Percentiles rank a stretch among this genome's conserved stretches.
These are phyloP conservation scores for Phylloscopus collybita DNA, from an alignment of 2,797 vertebrate genomes.

Conservation along the genomic window DNA sequence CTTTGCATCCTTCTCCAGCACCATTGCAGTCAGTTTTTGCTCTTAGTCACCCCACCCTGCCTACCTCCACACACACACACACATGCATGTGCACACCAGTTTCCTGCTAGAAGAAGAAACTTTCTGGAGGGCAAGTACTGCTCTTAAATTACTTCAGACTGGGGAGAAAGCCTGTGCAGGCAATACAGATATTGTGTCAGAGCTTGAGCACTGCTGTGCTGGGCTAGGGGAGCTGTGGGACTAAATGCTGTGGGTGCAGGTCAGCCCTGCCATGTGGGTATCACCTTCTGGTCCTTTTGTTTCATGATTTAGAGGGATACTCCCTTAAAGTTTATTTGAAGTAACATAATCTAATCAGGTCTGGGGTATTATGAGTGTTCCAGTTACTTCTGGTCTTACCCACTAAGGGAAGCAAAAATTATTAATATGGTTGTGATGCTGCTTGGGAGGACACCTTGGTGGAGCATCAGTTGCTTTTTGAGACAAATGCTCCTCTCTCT, in stretches of 20 bases:
- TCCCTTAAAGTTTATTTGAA: background rate
- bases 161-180: background rate
- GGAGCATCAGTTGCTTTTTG: background rate
- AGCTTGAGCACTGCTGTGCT: background rate
- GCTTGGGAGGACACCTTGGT: background rate
- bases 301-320: background rate
- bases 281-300: background rate
- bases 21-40: background rate
- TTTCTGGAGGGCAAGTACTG: background rate
- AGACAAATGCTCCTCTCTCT: background rate
- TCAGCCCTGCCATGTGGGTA: background rate
- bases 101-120: background rate
- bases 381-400: background rate
- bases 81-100: background rate
- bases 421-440: background rate
- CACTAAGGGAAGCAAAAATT: background rate
- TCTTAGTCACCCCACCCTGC: background rate
- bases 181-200: background rate
- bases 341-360: background rate
- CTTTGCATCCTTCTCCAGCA: background rate
- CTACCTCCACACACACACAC: rapidly evolving
- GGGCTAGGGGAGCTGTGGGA: background rate
- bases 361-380: rapidly evolving
- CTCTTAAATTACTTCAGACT: background rate
- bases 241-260: background rate